Evolutionary conservation across 2,888 invertebrate species (phyloP).

Genomic region (Polydrusus tereticollis): DNA sequence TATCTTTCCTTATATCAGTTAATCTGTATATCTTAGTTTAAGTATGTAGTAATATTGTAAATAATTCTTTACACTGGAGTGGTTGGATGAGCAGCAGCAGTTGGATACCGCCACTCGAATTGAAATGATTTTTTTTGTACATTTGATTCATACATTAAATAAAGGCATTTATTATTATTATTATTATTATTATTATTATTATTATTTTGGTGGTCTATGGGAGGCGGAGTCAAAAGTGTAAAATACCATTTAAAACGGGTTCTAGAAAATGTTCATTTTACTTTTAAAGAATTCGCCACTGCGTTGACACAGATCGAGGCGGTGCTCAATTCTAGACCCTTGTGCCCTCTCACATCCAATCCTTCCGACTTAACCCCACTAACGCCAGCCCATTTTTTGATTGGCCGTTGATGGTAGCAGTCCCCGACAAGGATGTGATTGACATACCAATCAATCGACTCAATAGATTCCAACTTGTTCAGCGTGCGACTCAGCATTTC

Average conservation of each 20-base stretch:
- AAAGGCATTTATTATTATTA: too few species aligned
- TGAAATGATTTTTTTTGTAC: too few species aligned
- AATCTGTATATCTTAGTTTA: too few species aligned
- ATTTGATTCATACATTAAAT: too few species aligned
- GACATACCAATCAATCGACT: not conserved
- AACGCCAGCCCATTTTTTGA: conserved; percentile 42
- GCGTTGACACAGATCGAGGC: conserved; percentile 12
- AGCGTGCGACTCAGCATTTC: not conserved
- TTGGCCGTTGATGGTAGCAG: not conserved
- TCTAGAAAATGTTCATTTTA: not conserved
- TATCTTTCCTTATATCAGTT: too few species aligned
- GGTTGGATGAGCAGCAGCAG: too few species aligned
- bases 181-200: too few species aligned
- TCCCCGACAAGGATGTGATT: not conserved
- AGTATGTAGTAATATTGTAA: too few species aligned
- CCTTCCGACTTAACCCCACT: conserved; percentile 12
- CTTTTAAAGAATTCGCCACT: conserved; percentile 13
- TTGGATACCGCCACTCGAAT: too few species aligned
- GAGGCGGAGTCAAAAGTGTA: conserved; percentile 26
- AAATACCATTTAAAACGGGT: conserved; percentile 9
- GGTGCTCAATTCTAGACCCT: conserved; percentile 41
- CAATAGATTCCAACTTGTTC: not conserved
- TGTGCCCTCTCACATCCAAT: conserved; percentile 20
- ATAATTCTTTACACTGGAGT: too few species aligned
- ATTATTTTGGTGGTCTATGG: conserved; percentile 27